Evolutionary conservation across 1,140 invertebrate genomes (phyloP).

Genomic region (Zophobas atratus): DNA sequence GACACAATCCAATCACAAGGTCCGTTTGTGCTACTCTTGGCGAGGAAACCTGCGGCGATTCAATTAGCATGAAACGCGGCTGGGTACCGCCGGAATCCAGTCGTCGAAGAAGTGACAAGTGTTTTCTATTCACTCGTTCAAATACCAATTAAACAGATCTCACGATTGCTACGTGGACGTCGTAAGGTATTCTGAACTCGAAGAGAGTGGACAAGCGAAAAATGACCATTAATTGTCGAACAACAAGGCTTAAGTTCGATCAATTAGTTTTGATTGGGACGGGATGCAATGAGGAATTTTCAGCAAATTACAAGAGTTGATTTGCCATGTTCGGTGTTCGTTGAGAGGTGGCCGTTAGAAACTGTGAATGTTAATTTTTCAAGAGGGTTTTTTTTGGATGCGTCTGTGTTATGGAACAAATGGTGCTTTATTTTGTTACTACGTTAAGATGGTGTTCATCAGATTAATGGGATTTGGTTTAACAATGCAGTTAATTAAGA

Average conservation of each 20-base stretch:
- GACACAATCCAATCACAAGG: conserved; percentile 35
- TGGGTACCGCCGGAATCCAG: conserved; percentile 31
- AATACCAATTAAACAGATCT: conserved; percentile 47
- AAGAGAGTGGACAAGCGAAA: conserved; percentile 22
- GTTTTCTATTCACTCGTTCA: conserved; percentile 46
- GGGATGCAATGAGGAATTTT: not conserved
- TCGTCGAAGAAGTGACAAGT: conserved; percentile 34
- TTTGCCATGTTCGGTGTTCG: not conserved
- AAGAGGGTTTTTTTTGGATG: too few species aligned
- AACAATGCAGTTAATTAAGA: too few species aligned
- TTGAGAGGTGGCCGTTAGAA: not conserved
- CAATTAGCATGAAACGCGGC: conserved; percentile 48
- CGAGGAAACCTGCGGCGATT: conserved; percentile 44
- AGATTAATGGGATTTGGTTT: too few species aligned
- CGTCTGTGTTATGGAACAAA: too few species aligned
- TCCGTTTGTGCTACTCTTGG: conserved; percentile 31
- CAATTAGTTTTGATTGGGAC: conserved; percentile 16
- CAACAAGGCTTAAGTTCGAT: not conserved
- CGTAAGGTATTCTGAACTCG: conserved; percentile 12
- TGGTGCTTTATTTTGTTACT: too few species aligned
- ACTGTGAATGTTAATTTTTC: not conserved
- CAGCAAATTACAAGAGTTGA: not conserved
- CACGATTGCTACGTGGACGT: conserved; percentile 20
- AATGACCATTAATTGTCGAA: conserved; percentile 12
- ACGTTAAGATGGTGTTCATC: too few species aligned